phyloP scores from a whole-genome alignment of 2,797 vertebrate genomes.

The Epinephelus awoara region DNA sequence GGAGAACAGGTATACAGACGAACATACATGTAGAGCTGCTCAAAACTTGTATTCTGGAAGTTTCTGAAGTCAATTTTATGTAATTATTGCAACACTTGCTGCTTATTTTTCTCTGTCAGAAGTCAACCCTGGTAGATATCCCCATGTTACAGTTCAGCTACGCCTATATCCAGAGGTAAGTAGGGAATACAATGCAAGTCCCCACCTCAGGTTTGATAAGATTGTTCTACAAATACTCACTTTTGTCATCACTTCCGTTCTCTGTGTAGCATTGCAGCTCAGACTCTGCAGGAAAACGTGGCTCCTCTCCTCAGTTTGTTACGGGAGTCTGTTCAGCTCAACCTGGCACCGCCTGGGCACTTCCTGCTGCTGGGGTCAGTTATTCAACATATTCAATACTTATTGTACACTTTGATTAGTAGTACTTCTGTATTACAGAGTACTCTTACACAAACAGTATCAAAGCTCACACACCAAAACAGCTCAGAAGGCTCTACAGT shows the following conservation, averaged over 20 bases:
- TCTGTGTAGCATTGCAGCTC: slow-evolving; percentile 86
- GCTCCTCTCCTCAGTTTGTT: slow-evolving; percentile 90
- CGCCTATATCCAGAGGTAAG: slow-evolving; percentile 94
- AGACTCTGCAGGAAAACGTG: slow-evolving; percentile 92
- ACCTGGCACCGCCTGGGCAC: slow-evolving; percentile 93
- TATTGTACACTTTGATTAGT: not conserved
- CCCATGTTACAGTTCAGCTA: slow-evolving; percentile 95
- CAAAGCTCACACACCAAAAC: not conserved
- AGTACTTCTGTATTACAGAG: not conserved
- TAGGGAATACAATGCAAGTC: slow-evolving; percentile 50
- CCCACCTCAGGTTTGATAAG: not conserved
- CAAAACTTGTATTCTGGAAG: not conserved
- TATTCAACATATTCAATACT: slow-evolving; percentile 1
- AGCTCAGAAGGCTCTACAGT: not conserved
- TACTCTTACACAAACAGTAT: not conserved
- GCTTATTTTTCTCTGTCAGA: slow-evolving; percentile 79
- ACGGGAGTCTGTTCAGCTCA: slow-evolving; percentile 94
- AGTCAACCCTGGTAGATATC: slow-evolving; percentile 90
- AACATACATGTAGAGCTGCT: not conserved
- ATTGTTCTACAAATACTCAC: not conserved
- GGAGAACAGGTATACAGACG: slow-evolving; percentile 90
- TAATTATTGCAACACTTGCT: not conserved
- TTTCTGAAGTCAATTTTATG: not conserved
- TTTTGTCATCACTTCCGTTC: slow-evolving; percentile 8
- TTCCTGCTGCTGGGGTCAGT: slow-evolving; percentile 95